phyloP scores from a whole-genome alignment of 2,797 vertebrate genomes.

The Hippopotamyrus pictus region DNA sequence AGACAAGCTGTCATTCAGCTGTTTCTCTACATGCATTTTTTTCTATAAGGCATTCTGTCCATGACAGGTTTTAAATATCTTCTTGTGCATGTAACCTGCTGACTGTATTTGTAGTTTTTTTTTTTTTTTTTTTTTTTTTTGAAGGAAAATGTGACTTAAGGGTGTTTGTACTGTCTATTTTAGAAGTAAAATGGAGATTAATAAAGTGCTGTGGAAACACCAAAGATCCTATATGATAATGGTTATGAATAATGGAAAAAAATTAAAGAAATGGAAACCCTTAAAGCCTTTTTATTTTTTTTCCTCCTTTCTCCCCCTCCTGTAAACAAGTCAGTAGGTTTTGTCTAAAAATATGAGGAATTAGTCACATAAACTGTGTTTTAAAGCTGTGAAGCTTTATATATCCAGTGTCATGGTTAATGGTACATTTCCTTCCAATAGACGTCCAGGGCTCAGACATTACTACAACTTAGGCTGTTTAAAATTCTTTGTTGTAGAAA shows the following conservation, averaged over 20 bases:
- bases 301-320: not conserved
- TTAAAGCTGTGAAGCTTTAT: not conserved
- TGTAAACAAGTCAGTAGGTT: not conserved
- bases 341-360: not conserved
- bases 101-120: conserved; percentile 25
- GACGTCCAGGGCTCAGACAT: not conserved
- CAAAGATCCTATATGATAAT: conserved; percentile 47
- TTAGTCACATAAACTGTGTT: not conserved
- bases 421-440: not conserved
- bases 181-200: conserved; percentile 42
- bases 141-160: conserved; percentile 37
- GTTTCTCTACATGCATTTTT: conserved; percentile 19
- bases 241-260: conserved; percentile 25
- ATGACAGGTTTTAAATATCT: conserved; percentile 16
- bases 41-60: conserved; percentile 18
- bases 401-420: not conserved
- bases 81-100: conserved; percentile 24
- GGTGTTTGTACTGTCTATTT: conserved; percentile 32
- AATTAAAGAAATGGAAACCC: conserved; percentile 14
- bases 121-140: conserved; percentile 12
- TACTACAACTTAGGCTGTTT: not conserved
- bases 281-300: not conserved
- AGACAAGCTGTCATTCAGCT: conserved; percentile 14
- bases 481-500: not conserved
- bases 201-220: conserved; percentile 45